Evolutionary conservation across 92 coral and sea anemone species (phyloP), one percentile per base, ranked within the genome.

Genomic region (Palythoa grandiflora): DNA sequence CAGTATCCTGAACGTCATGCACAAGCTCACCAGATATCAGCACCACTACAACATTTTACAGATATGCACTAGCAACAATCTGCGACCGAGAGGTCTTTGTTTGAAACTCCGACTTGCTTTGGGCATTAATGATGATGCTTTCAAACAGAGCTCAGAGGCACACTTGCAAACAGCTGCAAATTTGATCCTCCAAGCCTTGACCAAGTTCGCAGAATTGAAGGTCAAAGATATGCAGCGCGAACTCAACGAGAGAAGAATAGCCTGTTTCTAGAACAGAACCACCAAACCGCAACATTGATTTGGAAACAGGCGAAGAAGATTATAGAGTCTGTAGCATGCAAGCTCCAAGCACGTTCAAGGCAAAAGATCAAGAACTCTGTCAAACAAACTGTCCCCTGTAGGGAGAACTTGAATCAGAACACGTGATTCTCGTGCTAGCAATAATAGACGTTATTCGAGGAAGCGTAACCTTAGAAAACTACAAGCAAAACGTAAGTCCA

Each of bases 21-120:
- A 65, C 63, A 77, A 77, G 65, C 83, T 77, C 28, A 44, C 83
- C 59, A 50, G 83, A 60, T 77, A 77, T 19, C 83, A 77, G 37
- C 66, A 77, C 38, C 83, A 77, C 35, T 48, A 39, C 21, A 40
- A 38, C 65, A 50, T 77, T 48, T 44, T 77, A 12, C 13, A 40
- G 66, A 77, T 50, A 50, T 77, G 66, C 38, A 38, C 16, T 6
- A 11, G 11, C 36, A 53, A 47, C 59, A 77, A 77, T 19, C 48
- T 79, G 20, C 17, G 57, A 15, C 72, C 84, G 6, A 54, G 52
- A 79, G 84, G 84, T 19, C 47, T 79, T 54, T 10, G 20, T 52
- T 61, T 79, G 38, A 79, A 79, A 79, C 19, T 79, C 84, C 66
- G 50, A 6, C 71, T 79, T 14, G 84, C 84, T n/a, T 14, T 79